phyloP scores from a whole-genome alignment of 1,140 invertebrate species.

The Phortica variegata region DNA sequence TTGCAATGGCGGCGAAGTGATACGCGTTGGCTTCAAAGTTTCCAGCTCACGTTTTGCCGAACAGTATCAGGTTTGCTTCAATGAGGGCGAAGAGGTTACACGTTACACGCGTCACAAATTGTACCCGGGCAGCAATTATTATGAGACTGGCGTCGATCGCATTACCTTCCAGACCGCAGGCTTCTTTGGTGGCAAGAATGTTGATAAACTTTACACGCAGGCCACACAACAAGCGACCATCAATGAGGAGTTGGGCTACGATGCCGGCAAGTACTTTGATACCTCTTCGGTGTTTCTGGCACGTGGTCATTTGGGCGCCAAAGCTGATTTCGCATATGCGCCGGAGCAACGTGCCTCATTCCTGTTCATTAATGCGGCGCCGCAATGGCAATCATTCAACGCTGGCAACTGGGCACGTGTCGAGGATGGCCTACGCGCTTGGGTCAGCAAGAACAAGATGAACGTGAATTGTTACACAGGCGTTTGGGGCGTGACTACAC shows the following conservation, averaged over 20 bases:
- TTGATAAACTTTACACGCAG: slow-evolving; percentile 51
- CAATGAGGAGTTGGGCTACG: slow-evolving; percentile 40
- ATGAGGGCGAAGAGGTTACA: slow-evolving; percentile 52
- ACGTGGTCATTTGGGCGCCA: slow-evolving; percentile 69
- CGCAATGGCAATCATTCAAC: slow-evolving; percentile 68
- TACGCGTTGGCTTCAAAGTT: slow-evolving; percentile 47
- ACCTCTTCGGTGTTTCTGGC: slow-evolving; percentile 57
- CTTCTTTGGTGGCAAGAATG: slow-evolving; percentile 48
- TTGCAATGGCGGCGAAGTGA: slow-evolving; percentile 46
- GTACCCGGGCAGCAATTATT: slow-evolving; percentile 38
- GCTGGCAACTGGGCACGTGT: slow-evolving; percentile 65
- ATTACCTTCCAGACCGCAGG: slow-evolving; percentile 44
- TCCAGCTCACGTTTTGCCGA: slow-evolving; percentile 42
- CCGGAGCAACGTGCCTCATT: slow-evolving; percentile 67
- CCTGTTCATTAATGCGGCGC: slow-evolving; percentile 66
- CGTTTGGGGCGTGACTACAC: slow-evolving; percentile 59
- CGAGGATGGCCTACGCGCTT: slow-evolving; percentile 58
- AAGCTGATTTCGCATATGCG: slow-evolving; percentile 66
- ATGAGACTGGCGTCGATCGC: slow-evolving; percentile 52
- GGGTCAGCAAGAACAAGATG: slow-evolving; percentile 43
- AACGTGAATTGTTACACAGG: slow-evolving; percentile 64
- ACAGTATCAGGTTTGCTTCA: slow-evolving; percentile 57
- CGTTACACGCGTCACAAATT: slow-evolving; percentile 56
- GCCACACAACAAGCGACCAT: slow-evolving; percentile 45
- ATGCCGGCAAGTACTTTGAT: slow-evolving; percentile 40